These are phyloP conservation scores for Pteronotus mesoamericanus DNA, from an alignment of 2,797 vertebrate species.

Conservation along the genomic window DNA sequence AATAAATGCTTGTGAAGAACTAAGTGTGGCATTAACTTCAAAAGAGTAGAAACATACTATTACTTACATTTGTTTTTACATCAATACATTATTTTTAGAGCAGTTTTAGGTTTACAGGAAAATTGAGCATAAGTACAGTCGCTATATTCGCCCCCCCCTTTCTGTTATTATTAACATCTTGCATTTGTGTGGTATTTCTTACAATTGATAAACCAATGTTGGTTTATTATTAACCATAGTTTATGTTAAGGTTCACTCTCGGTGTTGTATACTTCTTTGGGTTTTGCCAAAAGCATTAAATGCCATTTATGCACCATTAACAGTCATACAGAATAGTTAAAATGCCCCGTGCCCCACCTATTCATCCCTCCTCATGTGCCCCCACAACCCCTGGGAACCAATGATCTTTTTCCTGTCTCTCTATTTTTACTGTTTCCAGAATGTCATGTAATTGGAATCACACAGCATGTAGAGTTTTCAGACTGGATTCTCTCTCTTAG, in stretches of 20 bases:
- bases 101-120: background rate
- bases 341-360: background rate
- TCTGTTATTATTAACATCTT: background rate
- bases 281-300: background rate
- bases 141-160: fast-evolving
- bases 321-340: background rate
- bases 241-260: background rate
- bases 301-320: background rate
- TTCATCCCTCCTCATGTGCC: background rate
- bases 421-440: background rate
- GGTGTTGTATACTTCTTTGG: background rate
- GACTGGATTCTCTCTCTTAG: background rate
- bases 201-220: background rate
- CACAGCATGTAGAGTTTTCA: background rate
- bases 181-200: background rate
- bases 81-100: background rate
- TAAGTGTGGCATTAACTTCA: background rate
- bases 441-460: background rate
- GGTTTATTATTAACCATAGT: background rate
- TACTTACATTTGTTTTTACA: background rate
- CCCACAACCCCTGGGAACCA: background rate
- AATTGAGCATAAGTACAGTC: background rate
- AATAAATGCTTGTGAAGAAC: background rate
- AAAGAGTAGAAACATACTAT: background rate
- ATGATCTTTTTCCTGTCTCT: background rate